These are phyloP conservation scores for Pseudococcus longispinus DNA, from an alignment of 2,888 invertebrate genomes.

Conservation along the genomic window DNA sequence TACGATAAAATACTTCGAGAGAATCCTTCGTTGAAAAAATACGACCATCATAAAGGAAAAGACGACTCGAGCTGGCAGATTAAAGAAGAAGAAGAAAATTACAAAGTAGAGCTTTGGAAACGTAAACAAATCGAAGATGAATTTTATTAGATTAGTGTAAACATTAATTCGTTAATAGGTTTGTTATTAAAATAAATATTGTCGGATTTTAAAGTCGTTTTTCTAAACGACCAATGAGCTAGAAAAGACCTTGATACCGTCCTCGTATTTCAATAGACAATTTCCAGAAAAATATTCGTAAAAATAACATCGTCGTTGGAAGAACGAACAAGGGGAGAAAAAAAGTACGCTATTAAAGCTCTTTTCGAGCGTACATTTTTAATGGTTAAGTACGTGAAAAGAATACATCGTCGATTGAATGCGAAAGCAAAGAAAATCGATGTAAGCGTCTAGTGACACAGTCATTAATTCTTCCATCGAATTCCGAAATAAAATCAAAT, in stretches of 20 bases:
- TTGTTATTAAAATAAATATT: not conserved
- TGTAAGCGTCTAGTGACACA: not conserved
- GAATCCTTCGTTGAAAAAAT: slow-evolving; percentile 58
- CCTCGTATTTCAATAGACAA: not conserved
- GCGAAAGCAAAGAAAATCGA: not conserved
- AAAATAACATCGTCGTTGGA: not conserved
- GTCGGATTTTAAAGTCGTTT: not conserved
- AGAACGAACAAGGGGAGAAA: not conserved
- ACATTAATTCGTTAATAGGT: not conserved
- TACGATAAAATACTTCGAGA: slow-evolving; percentile 73
- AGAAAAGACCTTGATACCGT: not conserved
- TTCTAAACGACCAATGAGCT: not conserved
- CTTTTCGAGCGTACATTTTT: not conserved
- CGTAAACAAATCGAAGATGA: not conserved
- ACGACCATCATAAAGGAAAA: slow-evolving; percentile 58
- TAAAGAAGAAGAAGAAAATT: not conserved
- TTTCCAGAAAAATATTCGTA: not conserved
- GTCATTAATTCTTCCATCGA: not conserved
- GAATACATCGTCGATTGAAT: not conserved
- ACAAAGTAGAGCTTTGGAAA: not conserved
- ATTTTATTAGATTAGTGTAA: slow-evolving; percentile 38
- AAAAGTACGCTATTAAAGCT: not conserved
- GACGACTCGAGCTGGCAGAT: slow-evolving; percentile 52
- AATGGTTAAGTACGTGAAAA: not conserved
- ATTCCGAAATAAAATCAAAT: not conserved